Conservation (phyloP, 2,888 invertebrate genomes). For the Brachypalpus laphriformis region DNA sequence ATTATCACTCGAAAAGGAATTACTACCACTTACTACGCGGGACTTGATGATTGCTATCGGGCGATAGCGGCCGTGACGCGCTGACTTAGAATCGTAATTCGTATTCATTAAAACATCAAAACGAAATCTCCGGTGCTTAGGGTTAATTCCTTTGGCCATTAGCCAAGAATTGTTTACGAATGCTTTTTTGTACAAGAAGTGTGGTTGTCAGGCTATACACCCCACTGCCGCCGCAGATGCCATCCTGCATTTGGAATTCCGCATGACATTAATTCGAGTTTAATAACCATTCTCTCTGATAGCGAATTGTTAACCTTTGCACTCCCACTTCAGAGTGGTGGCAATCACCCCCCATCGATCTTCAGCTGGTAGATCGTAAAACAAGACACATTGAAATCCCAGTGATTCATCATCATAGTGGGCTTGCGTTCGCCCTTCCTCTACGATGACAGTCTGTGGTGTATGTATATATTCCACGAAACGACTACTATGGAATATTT, state of each 20-base stretch:
- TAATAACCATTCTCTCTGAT: conserved; percentile 55
- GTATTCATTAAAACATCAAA: conserved; percentile 55
- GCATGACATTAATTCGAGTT: conserved; percentile 64
- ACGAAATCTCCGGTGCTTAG: conserved; percentile 57
- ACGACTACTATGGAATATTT: conserved; percentile 14
- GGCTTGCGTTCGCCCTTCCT: no score
- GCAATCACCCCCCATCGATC: conserved; percentile 30
- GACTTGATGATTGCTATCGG: conserved; percentile 13
- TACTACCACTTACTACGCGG: conserved; percentile 11
- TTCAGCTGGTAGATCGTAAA: conserved; percentile 29
- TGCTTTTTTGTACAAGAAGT: not conserved
- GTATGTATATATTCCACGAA: not conserved
- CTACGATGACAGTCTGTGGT: not conserved
- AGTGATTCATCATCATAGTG: conserved; percentile 48
- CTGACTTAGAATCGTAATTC: conserved; percentile 24
- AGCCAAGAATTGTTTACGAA: conserved; percentile 45
- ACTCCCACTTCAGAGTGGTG: conserved; percentile 12
- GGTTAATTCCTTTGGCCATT: conserved; percentile 61
- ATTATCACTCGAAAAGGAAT: conserved; percentile 43
- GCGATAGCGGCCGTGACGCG: not conserved
- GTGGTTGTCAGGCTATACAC: conserved; percentile 1
- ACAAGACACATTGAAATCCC: conserved; percentile 33
- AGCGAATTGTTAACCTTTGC: conserved; percentile 56
- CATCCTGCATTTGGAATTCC: conserved; percentile 19
- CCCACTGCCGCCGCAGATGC: not conserved